Evolutionary conservation across 2,888 invertebrate genomes (phyloP).

Genomic region (Amblyteles armatorius): DNA sequence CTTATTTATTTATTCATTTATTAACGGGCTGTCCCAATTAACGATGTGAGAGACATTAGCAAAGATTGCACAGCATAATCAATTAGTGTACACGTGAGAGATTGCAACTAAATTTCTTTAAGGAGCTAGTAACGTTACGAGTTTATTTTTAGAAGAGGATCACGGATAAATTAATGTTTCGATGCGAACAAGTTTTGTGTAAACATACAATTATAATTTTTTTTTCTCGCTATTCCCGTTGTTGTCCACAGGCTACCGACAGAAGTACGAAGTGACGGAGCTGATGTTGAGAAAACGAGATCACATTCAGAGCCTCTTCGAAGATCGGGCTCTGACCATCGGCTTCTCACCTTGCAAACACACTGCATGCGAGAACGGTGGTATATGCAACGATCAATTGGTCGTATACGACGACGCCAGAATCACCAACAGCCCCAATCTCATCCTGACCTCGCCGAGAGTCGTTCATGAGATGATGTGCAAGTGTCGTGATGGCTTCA

Average conservation of each 20-base stretch:
- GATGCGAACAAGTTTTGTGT: background rate
- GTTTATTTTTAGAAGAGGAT: too few relatives aligned
- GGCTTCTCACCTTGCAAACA: conserved; percentile 92
- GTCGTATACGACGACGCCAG: conserved; percentile 89
- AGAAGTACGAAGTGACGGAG: conserved; percentile 88
- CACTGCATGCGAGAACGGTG: conserved; percentile 92
- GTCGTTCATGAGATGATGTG: conserved; percentile 92
- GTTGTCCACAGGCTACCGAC: conserved; percentile 86
- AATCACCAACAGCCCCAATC: conserved; percentile 92
- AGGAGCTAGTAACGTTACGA: background rate
- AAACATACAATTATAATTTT: background rate
- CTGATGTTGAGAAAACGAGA: conserved; percentile 88
- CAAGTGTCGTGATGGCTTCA: conserved; percentile 93
- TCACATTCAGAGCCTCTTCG: conserved; percentile 88
- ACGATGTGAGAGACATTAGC: too few relatives aligned
- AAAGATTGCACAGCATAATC: too few relatives aligned
- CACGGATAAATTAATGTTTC: too few relatives aligned
- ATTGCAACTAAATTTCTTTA: background rate
- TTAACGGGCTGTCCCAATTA: too few relatives aligned
- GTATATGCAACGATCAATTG: conserved; percentile 90
- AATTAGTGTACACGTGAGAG: too few relatives aligned
- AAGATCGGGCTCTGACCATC: conserved; percentile 87
- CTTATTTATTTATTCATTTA: background rate
- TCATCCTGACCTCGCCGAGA: conserved; percentile 93
- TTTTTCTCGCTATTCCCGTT: background rate